Conservation (phyloP, 2,113 vertebrate species). For the Manacus vitellinus region DNA sequence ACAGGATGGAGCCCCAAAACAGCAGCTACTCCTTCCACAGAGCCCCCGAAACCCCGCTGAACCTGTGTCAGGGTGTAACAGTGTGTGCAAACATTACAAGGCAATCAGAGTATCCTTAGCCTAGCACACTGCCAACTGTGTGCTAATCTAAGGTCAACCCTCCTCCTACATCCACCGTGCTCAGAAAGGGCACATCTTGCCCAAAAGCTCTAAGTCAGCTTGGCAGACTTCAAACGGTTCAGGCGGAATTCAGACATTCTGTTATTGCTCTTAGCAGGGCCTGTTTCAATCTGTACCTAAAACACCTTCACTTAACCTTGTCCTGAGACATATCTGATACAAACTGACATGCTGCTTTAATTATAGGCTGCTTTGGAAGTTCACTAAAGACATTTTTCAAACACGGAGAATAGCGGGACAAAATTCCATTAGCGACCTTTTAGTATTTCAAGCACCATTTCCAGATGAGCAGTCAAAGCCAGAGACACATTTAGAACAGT, state of each 20-base stretch:
- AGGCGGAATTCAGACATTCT: neutral
- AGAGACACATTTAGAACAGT: conserved; percentile 8
- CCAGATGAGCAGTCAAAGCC: conserved; percentile 9
- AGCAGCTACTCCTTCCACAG: neutral
- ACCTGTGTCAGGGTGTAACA: neutral
- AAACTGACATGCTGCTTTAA: neutral
- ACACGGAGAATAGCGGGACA: neutral
- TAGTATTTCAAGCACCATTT: neutral
- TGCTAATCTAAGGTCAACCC: neutral
- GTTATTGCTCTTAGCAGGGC: neutral
- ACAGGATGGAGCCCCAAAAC: neutral
- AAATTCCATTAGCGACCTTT: conserved; percentile 40
- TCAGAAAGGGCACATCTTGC: neutral
- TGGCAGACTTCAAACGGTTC: neutral
- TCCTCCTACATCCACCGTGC: neutral
- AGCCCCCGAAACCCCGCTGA: neutral
- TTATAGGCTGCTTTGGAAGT: neutral
- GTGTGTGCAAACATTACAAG: neutral
- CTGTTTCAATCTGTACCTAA: neutral
- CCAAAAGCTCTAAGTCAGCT: neutral
- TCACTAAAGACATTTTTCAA: conserved; percentile 9
- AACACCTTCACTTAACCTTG: neutral
- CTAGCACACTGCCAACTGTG: neutral
- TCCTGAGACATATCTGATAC: neutral
- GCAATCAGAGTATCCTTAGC: neutral